A percentile compares a stretch with the other conserved stretches of the same genome.
Evolutionary conservation across 1,140 invertebrate species (phyloP).

Genomic region (Pseudomyrmex gracilis): DNA sequence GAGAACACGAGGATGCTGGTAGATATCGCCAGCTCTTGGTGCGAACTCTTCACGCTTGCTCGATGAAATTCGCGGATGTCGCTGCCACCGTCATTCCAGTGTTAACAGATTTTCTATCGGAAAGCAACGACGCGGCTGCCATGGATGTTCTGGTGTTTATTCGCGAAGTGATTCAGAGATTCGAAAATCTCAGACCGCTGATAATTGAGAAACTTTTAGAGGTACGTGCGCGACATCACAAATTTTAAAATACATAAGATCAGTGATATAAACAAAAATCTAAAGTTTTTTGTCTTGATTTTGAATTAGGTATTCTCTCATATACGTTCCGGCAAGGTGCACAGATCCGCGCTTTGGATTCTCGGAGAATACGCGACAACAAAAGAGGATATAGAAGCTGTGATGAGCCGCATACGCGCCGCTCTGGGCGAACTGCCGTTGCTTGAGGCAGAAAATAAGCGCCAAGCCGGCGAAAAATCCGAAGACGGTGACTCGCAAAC

Average conservation of each 20-base stretch:
- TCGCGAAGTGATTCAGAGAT: slow-evolving; percentile 97
- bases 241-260: too few species aligned
- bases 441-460: slow-evolving; percentile 94
- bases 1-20: slow-evolving; percentile 97
- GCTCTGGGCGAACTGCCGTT: slow-evolving; percentile 95
- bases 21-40: slow-evolving; percentile 98
- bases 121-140: slow-evolving; percentile 97
- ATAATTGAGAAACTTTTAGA: slow-evolving; percentile 89
- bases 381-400: slow-evolving; percentile 91
- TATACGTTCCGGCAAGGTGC: slow-evolving; percentile 94
- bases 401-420: slow-evolving; percentile 91
- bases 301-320: slow-evolving; percentile 88
- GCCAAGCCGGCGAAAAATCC: slow-evolving; percentile 88
- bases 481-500: slow-evolving; percentile 84
- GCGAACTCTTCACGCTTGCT: slow-evolving; percentile 96
- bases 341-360: slow-evolving; percentile 98
- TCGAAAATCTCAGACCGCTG: slow-evolving; percentile 91
- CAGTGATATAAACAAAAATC: neutral
- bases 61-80: slow-evolving; percentile 99
- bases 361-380: slow-evolving; percentile 97
- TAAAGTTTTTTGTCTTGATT: slow-evolving; percentile 18
- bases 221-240: slow-evolving; percentile 77
- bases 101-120: slow-evolving; percentile 97
- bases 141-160: slow-evolving; percentile 98
- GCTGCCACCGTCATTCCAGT: slow-evolving; percentile 97